Evolutionary conservation across 2,113 vertebrate genomes (phyloP).

Genomic region (Amphiprion percula): DNA sequence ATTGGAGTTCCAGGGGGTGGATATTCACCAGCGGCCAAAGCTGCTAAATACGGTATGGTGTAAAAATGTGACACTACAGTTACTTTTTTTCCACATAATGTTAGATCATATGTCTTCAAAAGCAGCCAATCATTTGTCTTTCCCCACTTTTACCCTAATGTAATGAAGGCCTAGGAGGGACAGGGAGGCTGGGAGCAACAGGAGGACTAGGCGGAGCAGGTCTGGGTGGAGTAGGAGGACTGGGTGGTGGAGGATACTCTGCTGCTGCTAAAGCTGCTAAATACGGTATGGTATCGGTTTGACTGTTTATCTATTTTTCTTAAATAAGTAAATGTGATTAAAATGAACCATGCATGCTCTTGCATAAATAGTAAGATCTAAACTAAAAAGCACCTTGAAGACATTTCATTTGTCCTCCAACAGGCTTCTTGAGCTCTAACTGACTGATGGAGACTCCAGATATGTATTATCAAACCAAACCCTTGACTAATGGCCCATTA

Average conservation of each 20-base stretch:
- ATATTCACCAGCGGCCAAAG: constrained; percentile 67
- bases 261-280: constrained; percentile 56
- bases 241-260: constrained; percentile 25
- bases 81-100: background rate
- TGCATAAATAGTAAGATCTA: no score
- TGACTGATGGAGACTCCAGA: no score
- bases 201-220: constrained; percentile 9
- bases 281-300: constrained; percentile 24
- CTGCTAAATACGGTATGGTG: constrained; percentile 70
- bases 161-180: constrained; percentile 8
- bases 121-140: background rate
- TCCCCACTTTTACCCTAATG: background rate
- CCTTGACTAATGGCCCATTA: no score
- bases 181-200: background rate
- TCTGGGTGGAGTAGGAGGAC: constrained; percentile 1
- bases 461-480: no score
- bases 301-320: background rate
- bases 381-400: no score
- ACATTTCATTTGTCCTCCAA: no score
- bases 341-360: background rate
- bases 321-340: background rate
- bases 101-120: background rate
- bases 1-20: constrained; percentile 34
- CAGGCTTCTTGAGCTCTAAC: no score
- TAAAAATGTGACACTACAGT: background rate